These are phyloP conservation scores for Callaeas wilsoni DNA, from an alignment of 2,113 vertebrate genomes.

Conservation along the genomic window DNA sequence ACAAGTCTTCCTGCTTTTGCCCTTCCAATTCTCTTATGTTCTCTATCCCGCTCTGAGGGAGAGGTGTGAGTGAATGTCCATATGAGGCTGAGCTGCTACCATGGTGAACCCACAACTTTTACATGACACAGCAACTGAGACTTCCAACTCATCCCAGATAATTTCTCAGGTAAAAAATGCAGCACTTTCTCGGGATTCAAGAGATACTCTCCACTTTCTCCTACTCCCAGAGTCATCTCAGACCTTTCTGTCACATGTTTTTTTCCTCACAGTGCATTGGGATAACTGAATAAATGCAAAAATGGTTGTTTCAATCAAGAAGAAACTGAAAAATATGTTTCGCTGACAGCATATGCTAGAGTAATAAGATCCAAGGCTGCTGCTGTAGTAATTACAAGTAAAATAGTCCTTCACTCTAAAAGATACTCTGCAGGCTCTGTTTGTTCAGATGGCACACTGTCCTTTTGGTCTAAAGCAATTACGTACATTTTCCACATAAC, in stretches of 20 bases:
- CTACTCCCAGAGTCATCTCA: neutral
- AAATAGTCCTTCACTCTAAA: constrained; percentile 28
- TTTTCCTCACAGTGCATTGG: neutral
- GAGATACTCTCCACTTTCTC: neutral
- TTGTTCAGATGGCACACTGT: constrained; percentile 72
- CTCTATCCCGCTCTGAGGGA: neutral
- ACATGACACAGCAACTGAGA: neutral
- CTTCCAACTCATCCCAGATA: neutral
- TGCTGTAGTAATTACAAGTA: neutral
- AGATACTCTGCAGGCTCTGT: constrained; percentile 53
- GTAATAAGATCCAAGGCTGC: neutral
- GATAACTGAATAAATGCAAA: neutral
- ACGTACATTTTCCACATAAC: constrained; percentile 70
- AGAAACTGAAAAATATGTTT: constrained; percentile 5
- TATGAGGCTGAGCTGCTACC: neutral
- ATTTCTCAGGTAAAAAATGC: neutral
- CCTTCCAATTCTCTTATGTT: neutral
- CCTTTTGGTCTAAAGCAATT: constrained; percentile 63
- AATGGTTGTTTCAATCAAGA: neutral
- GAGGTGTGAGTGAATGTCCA: neutral
- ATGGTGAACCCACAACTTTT: neutral
- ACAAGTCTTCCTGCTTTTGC: neutral
- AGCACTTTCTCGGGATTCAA: neutral
- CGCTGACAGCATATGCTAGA: neutral
- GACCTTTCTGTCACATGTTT: neutral